Base-by-base conservation (phyloP, 2,113 vertebrate species). In the Ciconia boyciana region DNA sequence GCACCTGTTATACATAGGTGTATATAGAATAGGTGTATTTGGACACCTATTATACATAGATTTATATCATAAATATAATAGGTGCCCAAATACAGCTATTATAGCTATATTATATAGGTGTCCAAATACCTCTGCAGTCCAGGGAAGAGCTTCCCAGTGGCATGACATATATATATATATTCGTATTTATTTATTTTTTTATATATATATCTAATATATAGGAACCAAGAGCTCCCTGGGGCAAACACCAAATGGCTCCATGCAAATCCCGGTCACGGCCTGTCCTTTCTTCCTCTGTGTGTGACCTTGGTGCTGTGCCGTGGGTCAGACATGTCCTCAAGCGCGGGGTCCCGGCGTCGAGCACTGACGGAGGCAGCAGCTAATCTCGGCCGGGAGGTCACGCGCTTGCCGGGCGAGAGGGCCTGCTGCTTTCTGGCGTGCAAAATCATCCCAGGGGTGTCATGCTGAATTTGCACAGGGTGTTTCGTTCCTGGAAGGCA, bases 321-420 rank as follows among this genome's bases (percentile, higher is more conserved):
- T 17, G 71, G 39, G 22, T 65, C 70, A 48, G 64, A 32, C 39
- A 4, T 3, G 3, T 82, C 77, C 83, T 48, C 13, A 2, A 43
- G 39, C 5, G 0, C 3, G 0, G 4, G 11, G 12, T 26, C 28
- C 48, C 6, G 5, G 43, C n/a, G 75, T 60, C 3, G 5, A 49
- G 41, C 10, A 0, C 24, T 21, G 70, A 10, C 0, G 21, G 66
- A 79, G 74, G 18, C 49, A 41, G 79, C 36, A 62, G 49, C 39
- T 81, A 10, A 62, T 75, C 68, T 85, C 6, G 2, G 5, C 62
- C 4, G 1, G 57, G 68, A 48, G 68, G 41, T 46, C 74, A 65
- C 2, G 2, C 1, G 17, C 24, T 28, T 31, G 41, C 34, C 4
- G 1, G 48, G 14, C 11, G 1, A 84, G 49, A 52, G 39, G 29